A percentile compares a stretch with the other conserved stretches of the same genome.
phyloP scores from a whole-genome alignment of 2,888 invertebrate genomes.

The Sinohyriopsis cumingii region DNA sequence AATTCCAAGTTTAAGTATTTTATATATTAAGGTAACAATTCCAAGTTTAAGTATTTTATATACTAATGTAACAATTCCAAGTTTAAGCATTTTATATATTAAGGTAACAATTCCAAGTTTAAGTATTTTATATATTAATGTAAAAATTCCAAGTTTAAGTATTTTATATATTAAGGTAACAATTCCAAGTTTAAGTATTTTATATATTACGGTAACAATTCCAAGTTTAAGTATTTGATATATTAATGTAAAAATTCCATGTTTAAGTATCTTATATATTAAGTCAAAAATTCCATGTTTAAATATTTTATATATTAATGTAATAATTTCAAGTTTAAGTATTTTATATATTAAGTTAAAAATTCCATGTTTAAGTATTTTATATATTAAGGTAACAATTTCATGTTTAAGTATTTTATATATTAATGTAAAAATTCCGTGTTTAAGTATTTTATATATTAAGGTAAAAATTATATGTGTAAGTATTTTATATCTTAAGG shows the following conservation, averaged over 20 bases:
- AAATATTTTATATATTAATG: conserved; percentile 78
- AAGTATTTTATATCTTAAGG: too few relatives aligned
- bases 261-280: conserved; percentile 77
- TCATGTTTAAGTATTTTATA: conserved; percentile 76
- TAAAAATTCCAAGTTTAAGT: conserved; percentile 62
- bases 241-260: conserved; percentile 72
- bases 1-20: conserved; percentile 71
- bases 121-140: conserved; percentile 78
- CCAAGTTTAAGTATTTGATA: conserved; percentile 76
- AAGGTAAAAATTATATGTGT: conserved; percentile 64
- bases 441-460: conserved; percentile 77
- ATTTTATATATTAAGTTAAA: conserved; percentile 78
- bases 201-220: conserved; percentile 76
- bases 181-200: conserved; percentile 71
- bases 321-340: conserved; percentile 62
- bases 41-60: conserved; percentile 76
- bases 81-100: conserved; percentile 77
- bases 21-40: conserved; percentile 76
- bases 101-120: conserved; percentile 64
- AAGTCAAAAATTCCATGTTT: conserved; percentile 64
- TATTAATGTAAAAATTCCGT: conserved; percentile 72
- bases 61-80: conserved; percentile 71
- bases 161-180: conserved; percentile 78
- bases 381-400: conserved; percentile 76
- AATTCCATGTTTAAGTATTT: conserved; percentile 71